Evolutionary conservation across 1,140 invertebrate species (phyloP), one percentile per base, ranked within the genome.

Genomic region (Dendroctonus valens): DNA sequence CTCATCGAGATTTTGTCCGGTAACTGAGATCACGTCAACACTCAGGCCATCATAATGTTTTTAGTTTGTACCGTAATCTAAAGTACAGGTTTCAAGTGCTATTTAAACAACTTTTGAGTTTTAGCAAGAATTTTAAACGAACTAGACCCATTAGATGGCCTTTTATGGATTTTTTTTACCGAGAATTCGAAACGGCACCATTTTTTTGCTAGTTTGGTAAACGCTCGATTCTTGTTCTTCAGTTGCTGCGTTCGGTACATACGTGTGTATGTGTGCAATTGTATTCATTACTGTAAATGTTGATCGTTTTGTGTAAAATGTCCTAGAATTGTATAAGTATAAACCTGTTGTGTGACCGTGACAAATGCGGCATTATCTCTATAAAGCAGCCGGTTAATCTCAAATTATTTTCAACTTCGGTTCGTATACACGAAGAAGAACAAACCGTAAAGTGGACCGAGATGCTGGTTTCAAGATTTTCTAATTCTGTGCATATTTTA

Each of bases 151-250:
- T 55, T 55, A 38, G 26, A 11, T 41, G 53, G 37, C 53, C 53
- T 55, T 55, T 14, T 55, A 55, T 11, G 53, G 53, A 55, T 39
- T 41, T 55, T 55, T 55, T 55, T 41, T 55, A 41, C 39, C 53
- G 53, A 55, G 53, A 55, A 55, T 55, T 40, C 41, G 26, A 55
- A 55, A 55, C 53, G 53, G 53, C 53, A 40, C 53, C 53, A 11
- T 52, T 52, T 26, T 26, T 52, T 52, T 52, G 50, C 50, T 8
- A n/a, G 50, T 12, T 52, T 26, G 50, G n/a, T 52, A 52, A 52
- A 52, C 50, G 44, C 44, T 46, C 44, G 44, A 46, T 11, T 46
- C 50, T 52, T 14, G 50, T 52, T 52, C 37, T 52, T 52, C 12
- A 52, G 14, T 26, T 48, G 11, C 46, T 37, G 5, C 14, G 50